Evolutionary conservation across 35 echinoderm and acorn worm genomes (phyloP).

Genomic region (Heliocidaris erythrogramma): DNA sequence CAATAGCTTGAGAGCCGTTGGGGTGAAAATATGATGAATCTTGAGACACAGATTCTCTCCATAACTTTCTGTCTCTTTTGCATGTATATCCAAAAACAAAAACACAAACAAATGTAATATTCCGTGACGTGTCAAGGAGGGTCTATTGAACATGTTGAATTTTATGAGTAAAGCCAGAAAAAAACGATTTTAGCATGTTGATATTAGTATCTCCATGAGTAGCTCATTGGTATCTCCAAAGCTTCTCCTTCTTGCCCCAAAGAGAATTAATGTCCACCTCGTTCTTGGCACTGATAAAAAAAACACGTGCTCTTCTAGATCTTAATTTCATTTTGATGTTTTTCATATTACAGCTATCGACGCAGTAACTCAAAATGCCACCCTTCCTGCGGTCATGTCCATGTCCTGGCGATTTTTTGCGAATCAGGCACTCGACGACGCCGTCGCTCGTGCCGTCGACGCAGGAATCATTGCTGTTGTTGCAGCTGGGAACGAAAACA

Average conservation of each 20-base stretch:
- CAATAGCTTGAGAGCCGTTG: background rate
- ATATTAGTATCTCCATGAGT: too few relatives aligned
- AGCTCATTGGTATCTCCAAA: too few relatives aligned
- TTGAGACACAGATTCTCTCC: background rate
- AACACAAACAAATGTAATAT: background rate
- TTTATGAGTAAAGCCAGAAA: too few relatives aligned
- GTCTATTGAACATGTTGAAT: background rate
- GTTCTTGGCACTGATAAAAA: too few relatives aligned
- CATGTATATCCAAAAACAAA: background rate
- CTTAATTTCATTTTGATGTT: background rate
- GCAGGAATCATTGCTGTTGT: conserved; percentile 51
- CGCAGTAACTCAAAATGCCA: conserved; percentile 21
- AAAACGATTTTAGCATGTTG: too few relatives aligned
- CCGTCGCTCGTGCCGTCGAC: background rate
- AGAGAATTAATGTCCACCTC: too few relatives aligned
- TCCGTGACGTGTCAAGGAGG: background rate
- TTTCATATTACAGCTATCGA: conserved; percentile 23
- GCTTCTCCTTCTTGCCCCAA: too few relatives aligned
- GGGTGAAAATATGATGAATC: background rate
- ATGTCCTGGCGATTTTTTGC: conserved; percentile 39
- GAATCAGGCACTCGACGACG: conserved; percentile 18
- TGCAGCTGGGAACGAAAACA: conserved; percentile 58
- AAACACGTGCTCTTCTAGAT: too few relatives aligned
- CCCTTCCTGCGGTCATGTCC: conserved; percentile 21
- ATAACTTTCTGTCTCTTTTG: background rate